Percentiles rank a stretch among this genome's conserved stretches.
Conservation (phyloP, 1,140 invertebrate species). For the Pentalonia nigronervosa region DNA sequence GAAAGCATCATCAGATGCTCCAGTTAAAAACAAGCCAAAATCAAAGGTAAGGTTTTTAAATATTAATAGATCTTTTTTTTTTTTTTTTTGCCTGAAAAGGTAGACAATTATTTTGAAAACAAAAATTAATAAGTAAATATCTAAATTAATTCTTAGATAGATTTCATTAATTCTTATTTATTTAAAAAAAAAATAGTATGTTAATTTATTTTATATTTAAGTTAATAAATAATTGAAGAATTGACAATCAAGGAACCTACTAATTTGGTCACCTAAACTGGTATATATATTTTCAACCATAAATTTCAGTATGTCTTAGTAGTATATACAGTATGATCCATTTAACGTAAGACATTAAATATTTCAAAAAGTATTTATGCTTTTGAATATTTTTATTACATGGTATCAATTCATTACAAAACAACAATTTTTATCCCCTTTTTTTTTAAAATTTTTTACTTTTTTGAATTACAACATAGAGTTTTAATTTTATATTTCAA, state of each 20-base stretch:
- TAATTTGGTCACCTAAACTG: neutral
- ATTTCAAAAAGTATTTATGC: too few species aligned
- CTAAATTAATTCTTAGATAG: neutral
- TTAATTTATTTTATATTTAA: neutral
- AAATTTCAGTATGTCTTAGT: neutral
- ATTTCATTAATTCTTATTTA: neutral
- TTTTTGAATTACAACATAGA: too few species aligned
- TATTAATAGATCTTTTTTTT: neutral
- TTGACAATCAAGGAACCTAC: too few species aligned
- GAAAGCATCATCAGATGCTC: slow-evolving; percentile 63
- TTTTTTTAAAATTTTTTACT: too few species aligned
- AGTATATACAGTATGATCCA: too few species aligned
- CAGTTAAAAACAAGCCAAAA: slow-evolving; percentile 55
- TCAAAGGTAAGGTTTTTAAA: slow-evolving; percentile 58
- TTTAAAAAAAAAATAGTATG: neutral
- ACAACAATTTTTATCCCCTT: too few species aligned
- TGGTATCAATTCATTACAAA: too few species aligned
- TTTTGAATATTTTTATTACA: too few species aligned
- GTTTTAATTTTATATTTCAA: too few species aligned
- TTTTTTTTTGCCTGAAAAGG: neutral
- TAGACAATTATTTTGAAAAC: neutral
- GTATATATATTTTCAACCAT: neutral
- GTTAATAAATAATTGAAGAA: neutral
- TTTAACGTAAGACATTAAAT: too few species aligned
- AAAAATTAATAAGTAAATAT: neutral